Conservation (phyloP, 2,888 invertebrate genomes). For the Platypus cylindrus region DNA sequence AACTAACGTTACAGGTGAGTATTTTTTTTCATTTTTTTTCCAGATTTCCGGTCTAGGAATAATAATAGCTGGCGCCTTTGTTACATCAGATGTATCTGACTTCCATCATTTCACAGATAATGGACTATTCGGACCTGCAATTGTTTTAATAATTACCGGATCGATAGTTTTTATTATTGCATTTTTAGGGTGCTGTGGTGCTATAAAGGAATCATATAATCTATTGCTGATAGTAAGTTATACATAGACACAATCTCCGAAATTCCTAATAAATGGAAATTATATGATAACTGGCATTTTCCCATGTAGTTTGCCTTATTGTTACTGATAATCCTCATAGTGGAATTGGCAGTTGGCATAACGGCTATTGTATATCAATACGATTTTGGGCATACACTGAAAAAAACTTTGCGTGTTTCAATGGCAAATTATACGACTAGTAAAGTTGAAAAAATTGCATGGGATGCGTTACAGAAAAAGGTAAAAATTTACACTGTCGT, state of each 20-base stretch:
- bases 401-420: slow-evolving; percentile 50
- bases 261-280: too few species aligned
- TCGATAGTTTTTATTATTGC: slow-evolving; percentile 74
- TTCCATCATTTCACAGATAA: slow-evolving; percentile 64
- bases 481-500: slow-evolving; percentile 40
- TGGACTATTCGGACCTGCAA: slow-evolving; percentile 66
- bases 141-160: slow-evolving; percentile 72
- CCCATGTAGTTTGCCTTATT: slow-evolving; percentile 70
- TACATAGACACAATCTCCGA: not conserved
- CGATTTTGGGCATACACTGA: slow-evolving; percentile 54
- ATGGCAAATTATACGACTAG: slow-evolving; percentile 43
- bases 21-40: too few species aligned
- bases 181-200: slow-evolving; percentile 83
- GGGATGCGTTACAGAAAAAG: slow-evolving; percentile 65
- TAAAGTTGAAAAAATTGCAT: slow-evolving; percentile 48
- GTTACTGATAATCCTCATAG: slow-evolving; percentile 62
- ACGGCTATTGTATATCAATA: slow-evolving; percentile 66
- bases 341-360: slow-evolving; percentile 76
- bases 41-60: slow-evolving; percentile 62
- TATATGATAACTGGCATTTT: too few species aligned
- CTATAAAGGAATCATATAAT: slow-evolving; percentile 73
- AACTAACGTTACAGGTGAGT: too few species aligned
- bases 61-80: slow-evolving; percentile 58
- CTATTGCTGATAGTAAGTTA: slow-evolving; percentile 66
- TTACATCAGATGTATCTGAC: slow-evolving; percentile 56